Conservation (phyloP, 1,140 invertebrate genomes). For the Chrysomallon squamiferum region DNA sequence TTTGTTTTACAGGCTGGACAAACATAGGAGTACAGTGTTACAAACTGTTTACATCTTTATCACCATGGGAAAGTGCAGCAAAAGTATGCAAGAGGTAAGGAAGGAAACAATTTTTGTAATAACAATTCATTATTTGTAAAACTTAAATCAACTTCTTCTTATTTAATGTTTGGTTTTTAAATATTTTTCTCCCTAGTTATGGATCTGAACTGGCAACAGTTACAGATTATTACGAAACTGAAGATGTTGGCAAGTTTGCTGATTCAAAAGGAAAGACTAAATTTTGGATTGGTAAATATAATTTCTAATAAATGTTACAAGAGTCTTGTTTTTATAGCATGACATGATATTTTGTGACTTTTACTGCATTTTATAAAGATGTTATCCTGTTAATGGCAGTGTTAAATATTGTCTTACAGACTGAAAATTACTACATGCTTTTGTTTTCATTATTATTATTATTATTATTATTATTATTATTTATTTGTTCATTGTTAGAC, state of each 20-base stretch:
- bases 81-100: constrained; percentile 1
- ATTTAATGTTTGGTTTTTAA: too few relatives aligned
- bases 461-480: too few relatives aligned
- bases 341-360: too few relatives aligned
- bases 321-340: too few relatives aligned
- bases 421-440: too few relatives aligned
- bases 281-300: constrained; percentile 12
- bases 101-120: too few relatives aligned
- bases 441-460: too few relatives aligned
- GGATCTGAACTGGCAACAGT: constrained; percentile 12
- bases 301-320: background rate
- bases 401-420: too few relatives aligned
- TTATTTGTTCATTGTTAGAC: too few relatives aligned
- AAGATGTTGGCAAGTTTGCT: constrained; percentile 11
- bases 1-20: background rate
- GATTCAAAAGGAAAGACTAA: background rate
- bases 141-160: too few relatives aligned
- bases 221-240: constrained; percentile 19
- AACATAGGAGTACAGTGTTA: background rate
- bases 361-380: too few relatives aligned
- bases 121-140: background rate
- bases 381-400: too few relatives aligned
- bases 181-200: constrained; percentile 6
- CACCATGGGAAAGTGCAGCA: constrained; percentile 4
- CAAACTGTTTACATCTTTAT: background rate